These are phyloP conservation scores for Heliconius himera DNA, from an alignment of 1,140 invertebrate genomes.

Conservation along the genomic window DNA sequence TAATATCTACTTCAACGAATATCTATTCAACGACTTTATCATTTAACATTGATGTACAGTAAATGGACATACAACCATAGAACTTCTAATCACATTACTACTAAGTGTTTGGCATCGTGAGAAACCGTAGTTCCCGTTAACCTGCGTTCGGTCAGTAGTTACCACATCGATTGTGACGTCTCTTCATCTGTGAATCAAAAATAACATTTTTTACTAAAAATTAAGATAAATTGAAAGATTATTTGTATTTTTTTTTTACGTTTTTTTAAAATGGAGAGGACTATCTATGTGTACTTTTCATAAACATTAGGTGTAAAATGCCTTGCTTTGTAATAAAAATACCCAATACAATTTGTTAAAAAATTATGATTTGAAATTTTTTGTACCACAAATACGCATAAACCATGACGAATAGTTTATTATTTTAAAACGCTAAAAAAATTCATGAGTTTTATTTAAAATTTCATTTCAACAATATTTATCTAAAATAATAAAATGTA, in stretches of 20 bases:
- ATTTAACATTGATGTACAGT: conserved; percentile 62
- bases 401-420: neutral
- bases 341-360: no score
- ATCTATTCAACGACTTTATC: conserved; percentile 51
- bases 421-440: neutral
- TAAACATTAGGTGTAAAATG: no score
- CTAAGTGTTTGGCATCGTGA: conserved; percentile 71
- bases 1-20: conserved; percentile 60
- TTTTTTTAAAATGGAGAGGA: neutral
- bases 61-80: conserved; percentile 77
- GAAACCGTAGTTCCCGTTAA: conserved; percentile 45
- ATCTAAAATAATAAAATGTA: conserved; percentile 1
- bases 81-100: conserved; percentile 59
- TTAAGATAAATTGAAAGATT: neutral
- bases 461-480: neutral
- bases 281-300: neutral
- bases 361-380: no score
- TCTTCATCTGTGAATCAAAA: conserved; percentile 66
- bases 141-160: conserved; percentile 17
- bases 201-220: neutral
- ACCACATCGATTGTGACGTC: conserved; percentile 32
- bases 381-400: neutral
- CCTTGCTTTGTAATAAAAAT: no score
- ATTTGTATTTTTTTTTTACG: neutral
- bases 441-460: neutral